phyloP scores from a whole-genome alignment of 2,888 invertebrate genomes.

The Ecdyonurus torrentis region DNA sequence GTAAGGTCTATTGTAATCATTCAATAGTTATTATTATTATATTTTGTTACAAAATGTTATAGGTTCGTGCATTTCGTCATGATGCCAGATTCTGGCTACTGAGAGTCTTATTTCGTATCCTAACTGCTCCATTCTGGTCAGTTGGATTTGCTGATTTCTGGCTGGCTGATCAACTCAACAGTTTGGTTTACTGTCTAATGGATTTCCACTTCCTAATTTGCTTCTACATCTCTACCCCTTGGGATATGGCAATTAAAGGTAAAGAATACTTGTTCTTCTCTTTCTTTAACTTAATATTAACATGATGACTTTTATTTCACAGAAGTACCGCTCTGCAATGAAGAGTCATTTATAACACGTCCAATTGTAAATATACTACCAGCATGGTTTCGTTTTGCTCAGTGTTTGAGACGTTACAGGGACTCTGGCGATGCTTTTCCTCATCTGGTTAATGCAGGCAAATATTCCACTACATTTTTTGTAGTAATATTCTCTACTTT shows the following conservation, averaged over 20 bases:
- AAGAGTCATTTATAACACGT: constrained; percentile 51
- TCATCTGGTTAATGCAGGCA: constrained; percentile 93
- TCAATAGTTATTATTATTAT: too few species aligned
- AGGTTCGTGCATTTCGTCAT: constrained; percentile 43
- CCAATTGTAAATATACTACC: constrained; percentile 69
- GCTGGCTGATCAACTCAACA: constrained; percentile 96
- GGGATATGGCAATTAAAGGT: constrained; percentile 24
- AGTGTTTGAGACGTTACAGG: constrained; percentile 86
- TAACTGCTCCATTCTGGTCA: constrained; percentile 82
- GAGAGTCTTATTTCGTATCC: constrained; percentile 64
- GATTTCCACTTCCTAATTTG: constrained; percentile 91
- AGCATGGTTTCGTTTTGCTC: constrained; percentile 95
- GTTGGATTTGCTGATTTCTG: constrained; percentile 97
- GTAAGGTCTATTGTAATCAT: too few species aligned
- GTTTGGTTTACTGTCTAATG: constrained; percentile 70
- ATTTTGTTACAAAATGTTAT: too few species aligned
- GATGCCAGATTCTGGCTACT: constrained; percentile 91
- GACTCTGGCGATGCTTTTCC: constrained; percentile 90
- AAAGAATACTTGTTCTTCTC: neutral
- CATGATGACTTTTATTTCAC: too few species aligned
- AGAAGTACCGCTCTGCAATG: constrained; percentile 47
- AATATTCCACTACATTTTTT: constrained; percentile 94
- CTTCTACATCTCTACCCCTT: constrained; percentile 71
- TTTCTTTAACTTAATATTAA: too few species aligned
- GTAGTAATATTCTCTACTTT: constrained; percentile 75